A percentile compares a stretch with the other conserved stretches of the same genome.
Evolutionary conservation across 2,113 vertebrate species (phyloP).

Genomic region (Andinoacara biseriatus): DNA sequence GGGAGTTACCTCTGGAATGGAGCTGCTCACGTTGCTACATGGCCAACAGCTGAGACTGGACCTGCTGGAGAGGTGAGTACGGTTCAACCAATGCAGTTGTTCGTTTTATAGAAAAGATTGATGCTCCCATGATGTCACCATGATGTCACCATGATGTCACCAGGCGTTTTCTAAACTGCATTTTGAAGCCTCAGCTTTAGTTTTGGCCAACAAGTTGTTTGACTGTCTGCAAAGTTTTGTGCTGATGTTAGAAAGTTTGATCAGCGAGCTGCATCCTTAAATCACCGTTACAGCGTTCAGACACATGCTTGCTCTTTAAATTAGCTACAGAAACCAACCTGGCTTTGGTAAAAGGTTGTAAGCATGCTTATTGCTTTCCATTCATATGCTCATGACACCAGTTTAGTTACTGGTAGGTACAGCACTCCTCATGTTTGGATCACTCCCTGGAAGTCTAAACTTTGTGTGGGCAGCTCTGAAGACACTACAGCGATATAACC

Average conservation of each 20-base stretch:
- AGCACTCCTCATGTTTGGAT: too few species aligned
- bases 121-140: too few species aligned
- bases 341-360: not conserved
- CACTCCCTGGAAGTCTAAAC: not conserved
- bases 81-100: not conserved
- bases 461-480: not conserved
- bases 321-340: not conserved
- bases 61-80: constrained; percentile 90
- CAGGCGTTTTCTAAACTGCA: not conserved
- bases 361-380: not conserved
- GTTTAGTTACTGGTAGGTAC: too few species aligned
- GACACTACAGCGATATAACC: not conserved
- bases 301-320: not conserved
- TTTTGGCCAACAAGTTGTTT: not conserved
- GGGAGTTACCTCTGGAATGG: constrained; percentile 93
- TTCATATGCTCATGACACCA: too few species aligned
- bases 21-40: constrained; percentile 94
- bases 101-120: too few species aligned
- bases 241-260: not conserved
- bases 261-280: not conserved
- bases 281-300: not conserved
- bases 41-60: constrained; percentile 92
- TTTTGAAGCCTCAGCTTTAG: not conserved
- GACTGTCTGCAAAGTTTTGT: not conserved
- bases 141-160: too few species aligned